A percentile compares a stretch with the other conserved stretches of the same genome.
phyloP scores from a whole-genome alignment of 2,797 vertebrate genomes.

The Melanotaenia boesemani region DNA sequence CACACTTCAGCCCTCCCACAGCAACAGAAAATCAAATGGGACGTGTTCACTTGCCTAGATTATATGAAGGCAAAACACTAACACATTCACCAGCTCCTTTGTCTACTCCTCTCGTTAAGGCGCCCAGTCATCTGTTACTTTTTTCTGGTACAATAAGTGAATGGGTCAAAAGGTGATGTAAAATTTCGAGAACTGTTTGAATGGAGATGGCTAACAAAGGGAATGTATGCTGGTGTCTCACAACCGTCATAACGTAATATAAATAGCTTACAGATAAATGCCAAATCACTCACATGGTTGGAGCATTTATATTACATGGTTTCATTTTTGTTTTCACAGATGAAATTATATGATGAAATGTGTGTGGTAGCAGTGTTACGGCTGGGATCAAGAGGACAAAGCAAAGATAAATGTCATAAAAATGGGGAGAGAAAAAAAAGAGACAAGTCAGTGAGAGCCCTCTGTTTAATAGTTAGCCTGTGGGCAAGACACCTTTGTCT shows the following conservation, averaged over 20 bases:
- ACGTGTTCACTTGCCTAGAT: conserved; percentile 25
- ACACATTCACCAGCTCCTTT: conserved; percentile 22
- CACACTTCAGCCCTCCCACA: conserved; percentile 20
- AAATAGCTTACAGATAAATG: no score
- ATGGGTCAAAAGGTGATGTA: conserved; percentile 40
- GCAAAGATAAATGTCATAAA: conserved; percentile 55
- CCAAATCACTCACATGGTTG: no score
- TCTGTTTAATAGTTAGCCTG: conserved; percentile 32
- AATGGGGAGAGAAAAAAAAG: conserved; percentile 25
- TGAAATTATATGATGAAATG: conserved; percentile 35
- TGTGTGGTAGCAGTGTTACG: conserved; percentile 52
- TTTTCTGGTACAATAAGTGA: conserved; percentile 33
- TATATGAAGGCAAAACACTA: conserved; percentile 50
- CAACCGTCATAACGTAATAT: not conserved
- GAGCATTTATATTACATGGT: not conserved
- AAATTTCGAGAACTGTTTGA: conserved; percentile 31
- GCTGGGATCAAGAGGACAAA: conserved; percentile 45
- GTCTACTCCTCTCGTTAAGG: conserved; percentile 27
- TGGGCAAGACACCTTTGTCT: conserved; percentile 36
- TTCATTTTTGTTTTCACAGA: conserved; percentile 36
- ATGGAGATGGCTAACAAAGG: conserved; percentile 12
- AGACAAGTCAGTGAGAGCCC: conserved; percentile 23
- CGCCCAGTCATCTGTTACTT: conserved; percentile 49
- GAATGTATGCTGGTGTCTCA: not conserved
- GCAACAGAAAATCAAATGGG: conserved; percentile 42